Base-by-base conservation (phyloP, 1,140 invertebrate species). In the Drosophila athabasca region DNA sequence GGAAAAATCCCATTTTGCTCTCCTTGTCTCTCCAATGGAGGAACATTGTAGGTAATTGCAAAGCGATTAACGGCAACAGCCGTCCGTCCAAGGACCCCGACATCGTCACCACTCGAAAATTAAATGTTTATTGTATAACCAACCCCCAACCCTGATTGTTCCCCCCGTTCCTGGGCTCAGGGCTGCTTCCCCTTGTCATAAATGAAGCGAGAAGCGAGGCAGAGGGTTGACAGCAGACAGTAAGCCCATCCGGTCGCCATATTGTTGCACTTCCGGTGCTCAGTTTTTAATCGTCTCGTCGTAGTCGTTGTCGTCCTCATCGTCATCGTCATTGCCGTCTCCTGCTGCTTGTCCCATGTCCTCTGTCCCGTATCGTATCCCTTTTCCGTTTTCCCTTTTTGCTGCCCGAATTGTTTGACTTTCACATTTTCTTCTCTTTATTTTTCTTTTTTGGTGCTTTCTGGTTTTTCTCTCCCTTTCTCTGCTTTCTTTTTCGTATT, bases 191-290 rank as follows among this genome's bases (percentile, higher is more conserved):
- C 11, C 11, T 13, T 5, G 44, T 69, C 66, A 70, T 70, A 70
- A 69, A 69, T 43, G 67, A 35, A 58, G 65, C 35, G 11, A 13
- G 11, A 13, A 4, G 4, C 11, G 35, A 39, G 35, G 11, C 35
- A 26, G 66, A 50, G 51, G 67, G 64, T 58, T 70, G 67, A 67
- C 52, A 68, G 79, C 74, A 59, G 83, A 83, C 83, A 83, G 79
- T 88, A 88, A 87, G 83, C 67, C 53, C 79, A 83, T 88, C 83
- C 83, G 83, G 71, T 88, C 51, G 79, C 84, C 79, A 88, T 88
- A 89, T 88, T 88, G 79, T 88, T 88, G 79, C 83, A 88, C 83
- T 88, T 88, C 83, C 83, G 83, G 83, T 79, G 72, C 75, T 79
- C 79, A 79, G 79, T 88, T 87, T 83, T 87, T 87, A 87, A 88